Percentiles rank a stretch among this genome's conserved stretches.
These are phyloP conservation scores for Oreochromis tanganicae DNA, from an alignment of 2,113 vertebrate species.

Conservation along the genomic window DNA sequence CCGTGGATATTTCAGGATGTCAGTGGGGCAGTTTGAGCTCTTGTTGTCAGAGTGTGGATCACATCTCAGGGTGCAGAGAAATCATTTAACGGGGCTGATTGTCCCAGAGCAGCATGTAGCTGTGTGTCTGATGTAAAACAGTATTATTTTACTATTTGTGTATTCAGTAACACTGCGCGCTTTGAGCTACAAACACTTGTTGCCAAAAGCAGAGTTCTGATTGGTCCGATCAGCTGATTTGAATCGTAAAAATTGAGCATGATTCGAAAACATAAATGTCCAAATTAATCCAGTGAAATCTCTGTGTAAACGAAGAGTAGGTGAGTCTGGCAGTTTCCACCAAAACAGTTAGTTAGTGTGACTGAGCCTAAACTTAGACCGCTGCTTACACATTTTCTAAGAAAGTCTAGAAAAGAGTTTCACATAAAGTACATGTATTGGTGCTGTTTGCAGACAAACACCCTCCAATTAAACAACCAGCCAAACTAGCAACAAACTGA, in stretches of 20 bases:
- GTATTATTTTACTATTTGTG: background rate
- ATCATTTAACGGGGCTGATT: background rate
- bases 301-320: background rate
- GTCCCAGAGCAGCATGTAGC: background rate
- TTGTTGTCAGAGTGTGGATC: background rate
- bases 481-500: background rate
- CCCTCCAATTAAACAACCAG: background rate
- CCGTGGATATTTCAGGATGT: background rate
- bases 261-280: background rate
- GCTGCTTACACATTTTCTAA: background rate
- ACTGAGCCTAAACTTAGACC: background rate
- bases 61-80: background rate
- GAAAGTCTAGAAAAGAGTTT: background rate
- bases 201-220: background rate
- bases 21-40: background rate
- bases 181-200: background rate
- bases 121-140: background rate
- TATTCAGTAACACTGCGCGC: background rate
- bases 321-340: background rate
- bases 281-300: background rate
- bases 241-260: background rate
- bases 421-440: background rate
- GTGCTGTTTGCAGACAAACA: background rate
- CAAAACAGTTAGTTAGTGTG: background rate
- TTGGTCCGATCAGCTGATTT: background rate